Conservation (phyloP, 2,113 vertebrate species). For the Crotalus helleri region DNA sequence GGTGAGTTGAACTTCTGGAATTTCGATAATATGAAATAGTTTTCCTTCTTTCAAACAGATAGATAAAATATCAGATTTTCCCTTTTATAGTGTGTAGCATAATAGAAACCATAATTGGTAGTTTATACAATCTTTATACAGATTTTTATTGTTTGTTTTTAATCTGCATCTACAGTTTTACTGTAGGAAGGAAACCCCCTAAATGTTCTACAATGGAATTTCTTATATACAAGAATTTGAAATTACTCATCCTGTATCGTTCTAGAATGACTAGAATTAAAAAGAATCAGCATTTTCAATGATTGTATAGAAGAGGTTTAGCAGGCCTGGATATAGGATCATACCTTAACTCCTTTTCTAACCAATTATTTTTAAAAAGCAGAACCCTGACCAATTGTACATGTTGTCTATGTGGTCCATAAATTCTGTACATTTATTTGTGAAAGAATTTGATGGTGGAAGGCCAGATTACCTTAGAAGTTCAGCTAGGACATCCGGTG, state of each 20-base stretch:
- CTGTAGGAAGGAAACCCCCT: too few species aligned
- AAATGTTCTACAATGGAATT: neutral
- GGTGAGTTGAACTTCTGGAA: neutral
- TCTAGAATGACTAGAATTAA: neutral
- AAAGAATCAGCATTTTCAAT: neutral
- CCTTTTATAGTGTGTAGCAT: neutral
- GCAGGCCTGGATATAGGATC: neutral
- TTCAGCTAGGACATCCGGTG: neutral
- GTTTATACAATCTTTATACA: neutral
- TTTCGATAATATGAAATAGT: neutral
- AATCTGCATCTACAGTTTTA: neutral
- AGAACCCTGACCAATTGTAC: neutral
- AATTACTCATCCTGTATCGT: neutral
- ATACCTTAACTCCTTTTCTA: neutral
- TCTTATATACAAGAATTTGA: neutral
- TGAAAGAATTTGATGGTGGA: neutral
- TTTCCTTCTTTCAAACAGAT: neutral
- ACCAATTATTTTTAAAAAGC: neutral
- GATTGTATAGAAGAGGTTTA: neutral
- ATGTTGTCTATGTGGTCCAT: neutral
- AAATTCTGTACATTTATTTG: neutral
- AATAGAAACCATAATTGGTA: neutral
- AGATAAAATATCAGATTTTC: neutral
- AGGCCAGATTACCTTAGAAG: neutral
- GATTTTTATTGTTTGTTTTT: neutral